Conservation (phyloP, 2,113 vertebrate genomes). For the Nannobrachium achirus region DNA sequence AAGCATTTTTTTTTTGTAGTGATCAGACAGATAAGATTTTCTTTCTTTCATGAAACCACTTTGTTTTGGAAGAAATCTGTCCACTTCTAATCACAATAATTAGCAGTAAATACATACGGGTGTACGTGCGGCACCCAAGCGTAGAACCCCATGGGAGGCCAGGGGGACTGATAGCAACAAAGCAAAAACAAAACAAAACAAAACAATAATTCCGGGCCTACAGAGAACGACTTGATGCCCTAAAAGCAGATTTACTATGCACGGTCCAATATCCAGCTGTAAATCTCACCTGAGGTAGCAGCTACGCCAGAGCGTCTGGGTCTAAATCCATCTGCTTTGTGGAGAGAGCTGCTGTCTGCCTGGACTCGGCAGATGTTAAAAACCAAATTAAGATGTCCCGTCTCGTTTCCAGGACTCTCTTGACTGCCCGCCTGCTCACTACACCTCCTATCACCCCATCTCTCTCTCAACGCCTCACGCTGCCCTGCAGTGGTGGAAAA, state of each 20-base stretch:
- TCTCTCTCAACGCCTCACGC: too few species aligned
- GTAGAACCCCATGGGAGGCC: too few species aligned
- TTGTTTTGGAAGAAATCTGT: conserved; percentile 46
- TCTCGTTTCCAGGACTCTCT: conserved; percentile 50
- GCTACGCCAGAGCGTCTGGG: conserved; percentile 53
- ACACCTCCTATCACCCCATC: too few species aligned
- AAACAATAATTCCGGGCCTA: too few species aligned
- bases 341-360: conserved; percentile 40
- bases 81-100: too few species aligned
- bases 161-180: conserved; percentile 55
- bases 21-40: too few species aligned
- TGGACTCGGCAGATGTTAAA: conserved; percentile 54
- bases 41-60: conserved; percentile 42
- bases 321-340: conserved; percentile 59
- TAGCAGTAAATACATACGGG: too few species aligned
- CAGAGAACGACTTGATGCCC: conserved; percentile 62
- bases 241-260: conserved; percentile 48
- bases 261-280: conserved; percentile 60
- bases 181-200: too few species aligned
- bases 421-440: too few species aligned
- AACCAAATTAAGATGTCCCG: conserved; percentile 68
- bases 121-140: too few species aligned
- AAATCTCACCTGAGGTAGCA: conserved; percentile 64
- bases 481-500: too few species aligned
- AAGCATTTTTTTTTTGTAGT: too few species aligned